Evolutionary conservation across 2,888 invertebrate genomes (phyloP).

Genomic region (Synergus gifuensis): DNA sequence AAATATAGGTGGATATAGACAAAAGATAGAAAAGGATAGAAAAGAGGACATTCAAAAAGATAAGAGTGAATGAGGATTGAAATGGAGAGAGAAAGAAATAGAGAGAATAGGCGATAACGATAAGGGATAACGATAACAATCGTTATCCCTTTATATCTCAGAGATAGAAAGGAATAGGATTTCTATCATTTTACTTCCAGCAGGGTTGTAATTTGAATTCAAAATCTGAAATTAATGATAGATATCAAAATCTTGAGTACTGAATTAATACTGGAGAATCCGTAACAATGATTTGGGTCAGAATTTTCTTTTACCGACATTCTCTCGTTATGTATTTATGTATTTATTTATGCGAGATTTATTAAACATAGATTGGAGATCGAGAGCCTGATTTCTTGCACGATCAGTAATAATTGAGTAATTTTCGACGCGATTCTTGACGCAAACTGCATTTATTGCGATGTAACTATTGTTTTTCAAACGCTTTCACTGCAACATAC

Average conservation of each 20-base stretch:
- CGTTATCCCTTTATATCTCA: no score
- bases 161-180: no score
- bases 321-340: slow-evolving; percentile 24
- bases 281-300: background rate
- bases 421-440: slow-evolving; percentile 30
- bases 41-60: no score
- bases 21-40: no score
- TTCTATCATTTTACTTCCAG: no score
- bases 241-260: background rate
- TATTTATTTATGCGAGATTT: slow-evolving; percentile 27
- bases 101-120: no score
- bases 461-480: slow-evolving; percentile 40
- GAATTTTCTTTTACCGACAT: slow-evolving; percentile 14
- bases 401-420: slow-evolving; percentile 38
- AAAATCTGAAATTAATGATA: background rate
- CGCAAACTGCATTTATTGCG: slow-evolving; percentile 14
- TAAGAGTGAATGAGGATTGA: no score
- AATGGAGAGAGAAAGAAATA: no score
- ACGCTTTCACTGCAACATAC: slow-evolving; percentile 42
- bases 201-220: no score
- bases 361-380: slow-evolving; percentile 17
- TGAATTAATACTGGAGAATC: no score
- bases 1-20: no score
- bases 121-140: no score
- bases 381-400: slow-evolving; percentile 10